Base-by-base conservation (phyloP, 2,888 invertebrate species). In the Danaus chrysippus region DNA sequence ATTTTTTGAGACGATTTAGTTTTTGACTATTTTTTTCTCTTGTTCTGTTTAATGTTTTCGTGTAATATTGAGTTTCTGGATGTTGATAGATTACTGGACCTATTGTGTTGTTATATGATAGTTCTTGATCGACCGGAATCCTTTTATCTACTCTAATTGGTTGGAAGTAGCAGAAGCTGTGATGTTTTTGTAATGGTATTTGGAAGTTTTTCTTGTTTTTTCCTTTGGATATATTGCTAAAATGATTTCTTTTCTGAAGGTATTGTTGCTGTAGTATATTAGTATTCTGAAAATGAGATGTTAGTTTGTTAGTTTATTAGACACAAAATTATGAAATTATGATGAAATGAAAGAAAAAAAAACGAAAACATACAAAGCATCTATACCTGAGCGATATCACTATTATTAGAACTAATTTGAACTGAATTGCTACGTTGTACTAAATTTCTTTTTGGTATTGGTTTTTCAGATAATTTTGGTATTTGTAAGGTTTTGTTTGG, bases 111-210 rank as follows among this genome's bases (percentile, higher is more conserved):
- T 91, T 87, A 61, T 87, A 89, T 0, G 87, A 78, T 65, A 85
- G 79, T 59, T 89, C 89, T 71, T 88, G 87, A 65, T 91, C 90
- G 63, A 87, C 86, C 1, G 87, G 85, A 23, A 88, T 84, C 70
- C 93, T 90, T 70, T 93, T 92, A 73, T 93, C 93, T 73, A 91
- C 87, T 76, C 93, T 92, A 69, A 93, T 93, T 8, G 93, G 93
- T 84, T 93, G 93, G 71, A 93, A 93, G 72, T 93, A 93, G 74
- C 93, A 93, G 76, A 93, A 93, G 77, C 93, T 93, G 80, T 93
- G 93, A 73, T 93, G 93, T 77, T 93, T 93, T 78, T 93, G 93
- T 49, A 93, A 77, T 1, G 93, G 93, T 71, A 93, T 92, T 88
- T 93, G 93, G 70, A 93, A 93, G 69, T 92, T 92, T 83, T 93